A percentile compares a stretch with the other conserved stretches of the same genome.
Evolutionary conservation across 2,888 invertebrate species (phyloP).

Genomic region (Onthophagus sagittarius): DNA sequence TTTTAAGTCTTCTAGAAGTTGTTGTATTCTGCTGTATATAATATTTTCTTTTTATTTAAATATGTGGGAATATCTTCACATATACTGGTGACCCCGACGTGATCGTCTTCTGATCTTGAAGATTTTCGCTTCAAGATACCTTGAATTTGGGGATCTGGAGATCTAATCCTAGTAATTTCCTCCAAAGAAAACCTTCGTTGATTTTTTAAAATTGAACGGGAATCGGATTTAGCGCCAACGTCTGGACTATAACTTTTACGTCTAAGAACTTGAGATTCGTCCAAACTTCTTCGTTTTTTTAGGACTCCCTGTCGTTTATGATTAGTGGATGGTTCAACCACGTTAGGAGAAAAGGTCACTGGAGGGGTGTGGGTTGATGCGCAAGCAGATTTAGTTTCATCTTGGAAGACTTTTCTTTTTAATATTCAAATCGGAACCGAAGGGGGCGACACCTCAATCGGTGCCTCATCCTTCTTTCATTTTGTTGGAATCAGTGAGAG

Average conservation of each 20-base stretch:
- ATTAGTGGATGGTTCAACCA: slow-evolving; percentile 61
- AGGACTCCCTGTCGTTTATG: slow-evolving; percentile 72
- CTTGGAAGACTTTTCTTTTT: slow-evolving; percentile 54
- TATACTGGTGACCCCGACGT: too few relatives aligned
- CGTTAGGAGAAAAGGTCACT: slow-evolving; percentile 74
- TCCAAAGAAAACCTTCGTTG: slow-evolving; percentile 67
- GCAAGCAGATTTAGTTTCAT: slow-evolving; percentile 40
- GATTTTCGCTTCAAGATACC: slow-evolving; percentile 68
- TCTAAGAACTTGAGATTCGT: slow-evolving; percentile 69
- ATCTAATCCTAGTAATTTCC: slow-evolving; percentile 61
- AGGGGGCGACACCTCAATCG: slow-evolving; percentile 27
- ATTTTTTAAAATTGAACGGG: slow-evolving; percentile 64
- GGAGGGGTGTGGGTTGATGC: slow-evolving; percentile 57
- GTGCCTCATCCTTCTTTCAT: slow-evolving; percentile 55
- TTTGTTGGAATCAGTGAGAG: slow-evolving; percentile 14
- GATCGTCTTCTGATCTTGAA: slow-evolving; percentile 59
- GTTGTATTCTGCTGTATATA: too few relatives aligned
- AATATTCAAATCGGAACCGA: slow-evolving; percentile 55
- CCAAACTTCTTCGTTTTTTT: slow-evolving; percentile 78
- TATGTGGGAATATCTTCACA: too few relatives aligned
- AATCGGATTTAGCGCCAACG: slow-evolving; percentile 58
- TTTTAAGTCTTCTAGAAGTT: too few relatives aligned
- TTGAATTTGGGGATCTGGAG: slow-evolving; percentile 63
- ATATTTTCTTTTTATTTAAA: too few relatives aligned
- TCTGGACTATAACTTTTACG: slow-evolving; percentile 69